Conservation (phyloP, 2,113 vertebrate species). For the Parus major region DNA sequence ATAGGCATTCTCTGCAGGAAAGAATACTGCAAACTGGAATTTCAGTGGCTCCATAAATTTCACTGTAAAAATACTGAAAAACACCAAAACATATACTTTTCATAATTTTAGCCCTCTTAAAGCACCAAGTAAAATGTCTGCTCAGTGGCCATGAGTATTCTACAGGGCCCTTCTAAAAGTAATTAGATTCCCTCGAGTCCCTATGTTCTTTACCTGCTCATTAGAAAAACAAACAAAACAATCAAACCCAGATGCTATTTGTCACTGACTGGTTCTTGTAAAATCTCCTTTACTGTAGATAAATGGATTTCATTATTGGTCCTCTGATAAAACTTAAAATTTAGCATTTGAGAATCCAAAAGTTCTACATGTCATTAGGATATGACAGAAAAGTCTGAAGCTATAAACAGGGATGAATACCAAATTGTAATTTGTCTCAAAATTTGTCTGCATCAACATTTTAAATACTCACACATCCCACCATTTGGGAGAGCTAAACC, state of each 20-base stretch:
- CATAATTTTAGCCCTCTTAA: not conserved
- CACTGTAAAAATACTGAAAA: not conserved
- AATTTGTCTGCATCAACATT: not conserved
- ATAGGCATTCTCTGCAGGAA: not conserved
- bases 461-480: not conserved
- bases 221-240: not conserved
- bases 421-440: not conserved
- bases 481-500: constrained; percentile 1
- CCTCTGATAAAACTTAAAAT: not conserved
- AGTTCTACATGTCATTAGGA: not conserved
- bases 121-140: not conserved
- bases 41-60: not conserved
- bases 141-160: not conserved
- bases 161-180: not conserved
- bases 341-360: not conserved
- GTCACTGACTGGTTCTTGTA: not conserved
- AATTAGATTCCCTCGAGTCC: not conserved
- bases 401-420: not conserved
- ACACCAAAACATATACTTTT: not conserved
- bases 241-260: not conserved
- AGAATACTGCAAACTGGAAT: not conserved
- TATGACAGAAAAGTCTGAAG: not conserved
- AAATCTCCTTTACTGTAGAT: not conserved
- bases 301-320: not conserved
- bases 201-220: not conserved